Evolutionary conservation across 2,797 vertebrate species (phyloP).

Genomic region (Tragelaphus eurycerus): DNA sequence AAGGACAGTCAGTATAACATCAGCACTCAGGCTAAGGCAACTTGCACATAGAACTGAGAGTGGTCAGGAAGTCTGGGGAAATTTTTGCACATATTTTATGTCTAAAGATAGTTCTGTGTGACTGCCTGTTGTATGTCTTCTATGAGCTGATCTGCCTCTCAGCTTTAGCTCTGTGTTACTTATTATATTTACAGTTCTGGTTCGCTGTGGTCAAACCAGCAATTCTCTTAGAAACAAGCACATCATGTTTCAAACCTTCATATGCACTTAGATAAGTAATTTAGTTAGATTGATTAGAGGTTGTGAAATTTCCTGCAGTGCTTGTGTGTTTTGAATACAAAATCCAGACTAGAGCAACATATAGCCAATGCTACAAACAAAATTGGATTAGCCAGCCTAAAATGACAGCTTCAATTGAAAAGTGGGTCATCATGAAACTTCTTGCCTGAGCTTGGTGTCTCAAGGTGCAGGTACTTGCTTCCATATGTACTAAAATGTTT

Average conservation of each 20-base stretch:
- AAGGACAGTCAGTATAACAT: not conserved
- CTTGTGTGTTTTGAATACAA: slow-evolving; percentile 1
- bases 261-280: not conserved
- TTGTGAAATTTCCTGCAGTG: not conserved
- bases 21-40: not conserved
- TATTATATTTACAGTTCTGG: not conserved
- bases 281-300: not conserved
- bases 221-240: not conserved
- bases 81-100: not conserved
- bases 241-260: not conserved
- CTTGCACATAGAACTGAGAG: not conserved
- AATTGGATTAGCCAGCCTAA: not conserved
- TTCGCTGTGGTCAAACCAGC: not conserved
- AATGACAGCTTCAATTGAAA: not conserved
- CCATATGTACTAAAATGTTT: not conserved
- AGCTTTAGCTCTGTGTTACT: not conserved
- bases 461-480: not conserved
- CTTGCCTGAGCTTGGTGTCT: not conserved
- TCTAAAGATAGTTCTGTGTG: not conserved
- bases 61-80: not conserved
- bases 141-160: not conserved
- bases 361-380: not conserved
- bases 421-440: not conserved
- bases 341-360: not conserved
- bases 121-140: not conserved